These are phyloP conservation scores for Agapetus fuscipes DNA, from an alignment of 2,888 invertebrate species.

Conservation along the genomic window DNA sequence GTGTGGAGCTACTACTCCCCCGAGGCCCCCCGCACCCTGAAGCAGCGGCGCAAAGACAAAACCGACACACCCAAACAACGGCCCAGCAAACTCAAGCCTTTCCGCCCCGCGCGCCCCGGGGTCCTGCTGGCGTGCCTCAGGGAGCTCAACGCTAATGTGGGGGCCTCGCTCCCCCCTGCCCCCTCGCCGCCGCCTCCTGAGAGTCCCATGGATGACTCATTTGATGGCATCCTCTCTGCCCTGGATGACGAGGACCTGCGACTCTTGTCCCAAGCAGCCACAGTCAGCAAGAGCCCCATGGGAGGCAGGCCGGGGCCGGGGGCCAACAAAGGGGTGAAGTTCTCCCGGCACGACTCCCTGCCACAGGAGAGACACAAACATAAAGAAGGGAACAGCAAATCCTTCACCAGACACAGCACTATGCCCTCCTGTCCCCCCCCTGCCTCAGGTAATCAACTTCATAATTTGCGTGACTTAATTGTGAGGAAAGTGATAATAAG, in stretches of 20 bases:
- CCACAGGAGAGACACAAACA: conserved; percentile 1
- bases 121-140: neutral
- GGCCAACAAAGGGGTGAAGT: too few species aligned
- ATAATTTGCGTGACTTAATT: too few species aligned
- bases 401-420: conserved; percentile 38
- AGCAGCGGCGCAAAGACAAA: conserved; percentile 25
- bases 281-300: conserved; percentile 35
- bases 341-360: too few species aligned
- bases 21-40: conserved; percentile 23
- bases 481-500: too few species aligned
- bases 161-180: too few species aligned
- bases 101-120: conserved; percentile 23
- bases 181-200: too few species aligned
- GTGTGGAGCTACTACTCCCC: conserved; percentile 45
- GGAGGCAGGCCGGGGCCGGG: too few species aligned
- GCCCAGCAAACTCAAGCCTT: conserved; percentile 30
- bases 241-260: conserved; percentile 41
- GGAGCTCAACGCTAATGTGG: too few species aligned
- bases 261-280: conserved; percentile 37
- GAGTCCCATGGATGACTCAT: conserved; percentile 36
- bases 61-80: conserved; percentile 18
- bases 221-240: conserved; percentile 38
- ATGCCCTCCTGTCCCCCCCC: conserved; percentile 35
- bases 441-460: too few species aligned
- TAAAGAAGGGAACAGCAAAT: conserved; percentile 26